phyloP scores from a whole-genome alignment of 2,797 vertebrate species.

The Acropternis orthonyx region DNA sequence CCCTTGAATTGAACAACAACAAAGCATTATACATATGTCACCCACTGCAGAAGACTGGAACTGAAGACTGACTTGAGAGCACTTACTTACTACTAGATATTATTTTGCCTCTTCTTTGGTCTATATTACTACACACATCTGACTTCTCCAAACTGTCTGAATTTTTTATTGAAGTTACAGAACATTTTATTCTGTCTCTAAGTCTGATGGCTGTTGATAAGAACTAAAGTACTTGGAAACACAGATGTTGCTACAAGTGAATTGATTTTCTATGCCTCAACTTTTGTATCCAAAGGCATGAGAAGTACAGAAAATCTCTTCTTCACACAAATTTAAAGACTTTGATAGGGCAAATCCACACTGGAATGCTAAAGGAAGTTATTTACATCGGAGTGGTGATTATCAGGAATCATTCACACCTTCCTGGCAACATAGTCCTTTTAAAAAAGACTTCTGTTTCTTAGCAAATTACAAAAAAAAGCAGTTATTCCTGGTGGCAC shows the following conservation, averaged over 20 bases:
- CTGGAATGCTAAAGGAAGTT: background rate
- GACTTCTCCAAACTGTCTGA: background rate
- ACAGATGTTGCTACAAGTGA: background rate
- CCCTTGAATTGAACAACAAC: background rate
- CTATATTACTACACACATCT: background rate
- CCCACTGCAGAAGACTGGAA: background rate
- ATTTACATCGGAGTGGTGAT: background rate
- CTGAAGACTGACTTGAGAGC: background rate
- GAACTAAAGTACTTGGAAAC: background rate
- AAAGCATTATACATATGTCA: background rate
- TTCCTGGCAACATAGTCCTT: background rate
- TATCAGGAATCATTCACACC: background rate
- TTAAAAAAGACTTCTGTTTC: background rate
- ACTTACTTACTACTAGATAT: background rate
- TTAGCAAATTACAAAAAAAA: background rate
- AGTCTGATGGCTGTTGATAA: background rate
- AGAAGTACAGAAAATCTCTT: background rate
- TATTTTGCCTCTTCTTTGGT: background rate
- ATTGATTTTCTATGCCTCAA: background rate
- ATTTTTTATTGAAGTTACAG: background rate
- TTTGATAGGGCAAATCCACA: background rate
- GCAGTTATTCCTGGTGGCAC: background rate
- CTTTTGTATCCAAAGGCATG: background rate
- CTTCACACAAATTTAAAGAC: background rate
- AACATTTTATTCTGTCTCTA: background rate